phyloP scores from a whole-genome alignment of 1,140 invertebrate species.

The Euwallacea fornicatus region DNA sequence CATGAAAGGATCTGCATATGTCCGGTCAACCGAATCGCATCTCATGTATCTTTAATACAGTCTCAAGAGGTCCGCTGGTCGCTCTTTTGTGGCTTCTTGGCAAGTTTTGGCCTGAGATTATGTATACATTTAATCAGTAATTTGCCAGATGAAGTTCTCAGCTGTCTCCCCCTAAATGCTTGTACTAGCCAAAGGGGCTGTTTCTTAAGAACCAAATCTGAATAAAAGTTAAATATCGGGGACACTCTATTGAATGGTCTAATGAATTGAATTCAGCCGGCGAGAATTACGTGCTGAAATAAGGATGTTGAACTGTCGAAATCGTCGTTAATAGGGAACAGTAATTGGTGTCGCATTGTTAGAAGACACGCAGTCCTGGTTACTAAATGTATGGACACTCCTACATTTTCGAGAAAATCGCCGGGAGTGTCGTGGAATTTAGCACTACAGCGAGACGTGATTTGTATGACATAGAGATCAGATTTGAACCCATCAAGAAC shows the following conservation, averaged over 20 bases:
- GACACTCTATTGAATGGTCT: slow-evolving; percentile 13
- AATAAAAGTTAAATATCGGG: slow-evolving; percentile 39
- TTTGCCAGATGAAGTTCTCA: slow-evolving; percentile 31
- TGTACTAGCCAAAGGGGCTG: background rate
- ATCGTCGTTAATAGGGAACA: slow-evolving; percentile 38
- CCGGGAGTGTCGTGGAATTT: slow-evolving; percentile 34
- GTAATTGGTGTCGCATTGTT: slow-evolving; percentile 48
- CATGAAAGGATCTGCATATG: slow-evolving; percentile 39
- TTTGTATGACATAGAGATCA: slow-evolving; percentile 37
- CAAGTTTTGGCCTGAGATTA: slow-evolving; percentile 36
- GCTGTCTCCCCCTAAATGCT: background rate
- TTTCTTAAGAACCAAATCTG: slow-evolving; percentile 9
- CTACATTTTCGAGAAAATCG: slow-evolving; percentile 44
- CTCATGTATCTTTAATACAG: slow-evolving; percentile 38
- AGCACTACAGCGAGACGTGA: slow-evolving; percentile 38
- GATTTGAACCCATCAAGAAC: too few relatives aligned
- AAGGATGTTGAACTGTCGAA: slow-evolving; percentile 40
- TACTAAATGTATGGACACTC: slow-evolving; percentile 45
- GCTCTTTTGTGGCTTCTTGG: slow-evolving; percentile 37
- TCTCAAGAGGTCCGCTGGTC: slow-evolving; percentile 26
- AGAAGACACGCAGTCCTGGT: slow-evolving; percentile 37
- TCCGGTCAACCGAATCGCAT: slow-evolving; percentile 37
- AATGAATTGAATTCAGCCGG: slow-evolving; percentile 46
- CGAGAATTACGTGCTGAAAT: slow-evolving; percentile 42
- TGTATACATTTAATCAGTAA: slow-evolving; percentile 35